Percentiles rank a stretch among this genome's conserved stretches.
phyloP scores from a whole-genome alignment of 2,888 invertebrate genomes.

The Trissolcus brochymenae region DNA sequence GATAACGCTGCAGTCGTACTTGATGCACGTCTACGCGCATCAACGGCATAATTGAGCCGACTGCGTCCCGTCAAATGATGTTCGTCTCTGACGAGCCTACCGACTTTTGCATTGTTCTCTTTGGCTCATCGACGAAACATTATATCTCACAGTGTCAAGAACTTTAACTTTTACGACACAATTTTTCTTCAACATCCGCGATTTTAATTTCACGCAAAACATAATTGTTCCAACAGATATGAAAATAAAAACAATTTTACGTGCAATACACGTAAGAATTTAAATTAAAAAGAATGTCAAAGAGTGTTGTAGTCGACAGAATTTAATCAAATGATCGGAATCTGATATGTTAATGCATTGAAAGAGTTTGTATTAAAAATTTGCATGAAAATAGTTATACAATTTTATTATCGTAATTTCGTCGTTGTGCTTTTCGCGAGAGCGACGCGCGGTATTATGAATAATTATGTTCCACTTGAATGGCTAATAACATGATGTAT shows the following conservation, averaged over 20 bases:
- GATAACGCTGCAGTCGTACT: slow-evolving; percentile 47
- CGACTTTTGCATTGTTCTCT: neutral
- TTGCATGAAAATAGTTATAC: neutral
- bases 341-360: no score
- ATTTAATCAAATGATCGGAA: no score
- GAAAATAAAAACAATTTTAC: no score
- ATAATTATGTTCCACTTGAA: slow-evolving; percentile 28
- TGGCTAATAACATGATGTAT: slow-evolving; percentile 32
- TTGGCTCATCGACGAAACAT: neutral
- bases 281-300: no score
- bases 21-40: slow-evolving; percentile 46
- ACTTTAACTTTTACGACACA: no score
- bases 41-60: slow-evolving; percentile 34
- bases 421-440: slow-evolving; percentile 3
- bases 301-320: no score
- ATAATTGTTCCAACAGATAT: no score
- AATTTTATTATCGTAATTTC: slow-evolving; percentile 13
- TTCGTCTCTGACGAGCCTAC: neutral
- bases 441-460: slow-evolving; percentile 3
- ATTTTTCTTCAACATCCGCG: no score
- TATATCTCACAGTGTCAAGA: no score
- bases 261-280: no score
- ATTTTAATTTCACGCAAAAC: no score
- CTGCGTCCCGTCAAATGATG: slow-evolving; percentile 27
- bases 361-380: neutral